Evolutionary conservation across 2,797 vertebrate species (phyloP), one percentile per base, ranked within the genome.

Genomic region (Ateles fusciceps): DNA sequence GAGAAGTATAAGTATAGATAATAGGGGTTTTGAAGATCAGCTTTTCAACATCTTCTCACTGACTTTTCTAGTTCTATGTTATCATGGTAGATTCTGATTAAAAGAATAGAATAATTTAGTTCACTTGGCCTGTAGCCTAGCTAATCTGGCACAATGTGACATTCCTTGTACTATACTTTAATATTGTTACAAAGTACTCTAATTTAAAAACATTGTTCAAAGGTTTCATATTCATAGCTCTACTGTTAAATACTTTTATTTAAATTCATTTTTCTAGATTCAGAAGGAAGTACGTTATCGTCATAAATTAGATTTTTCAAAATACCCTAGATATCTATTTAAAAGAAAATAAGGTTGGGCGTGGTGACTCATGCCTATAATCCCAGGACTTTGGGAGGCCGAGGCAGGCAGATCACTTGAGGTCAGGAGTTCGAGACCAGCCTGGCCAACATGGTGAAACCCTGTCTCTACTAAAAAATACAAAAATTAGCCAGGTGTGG

Each of bases 221-320:
- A 97, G 89, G 39, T n/a, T 97, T 42, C 24, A 94, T 86, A 61
- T 96, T 96, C 13, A 61, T 30, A 87, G 55, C 33, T 91, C 24
- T 74, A 92, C 10, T 88, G 22, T 9, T 48, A n/a, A 28, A 57
- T 33, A 52, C 5, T 84, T 97, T 92, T 91, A 95, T 36, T 95
- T 75, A 86, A 91, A 81, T 89, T 84, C 42, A 71, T 80, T 96
- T 90, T 76, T 76, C 42, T 91, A 94, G 33, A 50, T 93, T 95
- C n/a, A 93, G 46, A 94, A 94, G 36, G 21, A 83, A 95, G 42
- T 68, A 0, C n/a, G 15, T 80, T 24, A 92, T n/a, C 85, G 44
- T 71, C 46, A 96, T 26, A 92, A 94, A 89, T 61, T 46, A 95
- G 75, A 68, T 44, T 94, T 93, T 97, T 91, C 84, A 95, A 93